Conservation (phyloP, 1,140 invertebrate genomes). For the Drosophila subpulchrella region DNA sequence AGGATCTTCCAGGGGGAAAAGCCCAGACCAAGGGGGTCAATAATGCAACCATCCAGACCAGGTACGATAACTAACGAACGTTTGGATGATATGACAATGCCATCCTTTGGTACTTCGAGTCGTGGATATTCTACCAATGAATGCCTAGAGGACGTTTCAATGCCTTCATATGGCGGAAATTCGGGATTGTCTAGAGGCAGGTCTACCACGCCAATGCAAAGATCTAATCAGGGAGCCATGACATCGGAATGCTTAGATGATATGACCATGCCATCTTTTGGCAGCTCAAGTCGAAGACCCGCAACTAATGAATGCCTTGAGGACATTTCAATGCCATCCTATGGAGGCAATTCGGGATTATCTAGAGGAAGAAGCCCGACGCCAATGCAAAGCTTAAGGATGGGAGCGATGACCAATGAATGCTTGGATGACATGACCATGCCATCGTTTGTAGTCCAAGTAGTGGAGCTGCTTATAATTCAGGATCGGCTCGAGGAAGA, state of each 20-base stretch:
- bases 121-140: neutral
- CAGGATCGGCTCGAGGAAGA: neutral
- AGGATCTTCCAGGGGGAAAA: neutral
- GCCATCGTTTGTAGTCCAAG: neutral
- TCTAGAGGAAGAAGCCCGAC: neutral
- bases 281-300: neutral
- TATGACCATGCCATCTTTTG: slow-evolving; percentile 10
- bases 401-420: slow-evolving; percentile 1
- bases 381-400: neutral
- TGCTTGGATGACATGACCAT: slow-evolving; percentile 12
- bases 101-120: neutral
- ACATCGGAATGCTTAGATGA: neutral
- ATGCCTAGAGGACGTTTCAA: slow-evolving; percentile 6
- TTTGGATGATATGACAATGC: slow-evolving; percentile 13
- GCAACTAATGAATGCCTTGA: neutral
- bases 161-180: slow-evolving; percentile 6
- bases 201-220: neutral
- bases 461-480: neutral
- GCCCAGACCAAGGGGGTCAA: neutral
- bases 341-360: neutral
- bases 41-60: neutral
- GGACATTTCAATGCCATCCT: slow-evolving; percentile 12
- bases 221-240: neutral
- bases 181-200: neutral
- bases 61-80: slow-evolving; percentile 4